These are phyloP conservation scores for Eupithecia inturbata DNA, from an alignment of 2,888 invertebrate species.

Conservation along the genomic window DNA sequence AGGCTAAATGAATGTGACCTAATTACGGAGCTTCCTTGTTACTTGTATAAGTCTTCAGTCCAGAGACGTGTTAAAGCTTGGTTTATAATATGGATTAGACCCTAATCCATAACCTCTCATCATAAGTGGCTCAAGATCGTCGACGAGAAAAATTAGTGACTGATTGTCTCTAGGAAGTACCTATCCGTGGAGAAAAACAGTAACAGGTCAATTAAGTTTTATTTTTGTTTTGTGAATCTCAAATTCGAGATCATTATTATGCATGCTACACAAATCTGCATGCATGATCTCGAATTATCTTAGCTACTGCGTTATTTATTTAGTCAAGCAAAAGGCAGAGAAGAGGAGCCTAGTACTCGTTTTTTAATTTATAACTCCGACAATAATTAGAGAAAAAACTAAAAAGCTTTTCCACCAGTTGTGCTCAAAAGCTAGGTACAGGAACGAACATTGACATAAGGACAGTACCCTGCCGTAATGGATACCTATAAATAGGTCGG, in stretches of 20 bases:
- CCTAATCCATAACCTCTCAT: not conserved
- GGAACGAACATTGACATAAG: conserved; percentile 22
- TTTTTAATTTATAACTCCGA: not conserved
- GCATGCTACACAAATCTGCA: not conserved
- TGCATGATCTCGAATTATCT: not conserved
- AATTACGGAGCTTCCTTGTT: conserved; percentile 58
- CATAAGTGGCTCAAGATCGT: not conserved
- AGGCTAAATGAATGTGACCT: conserved; percentile 56
- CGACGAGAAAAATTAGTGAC: not conserved
- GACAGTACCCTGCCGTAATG: conserved; percentile 50
- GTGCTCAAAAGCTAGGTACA: conserved; percentile 12
- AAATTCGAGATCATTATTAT: no score
- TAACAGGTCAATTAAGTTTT: no score
- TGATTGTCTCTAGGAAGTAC: no score
- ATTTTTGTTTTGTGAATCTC: no score
- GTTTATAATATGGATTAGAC: not conserved
- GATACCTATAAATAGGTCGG: conserved; percentile 69
- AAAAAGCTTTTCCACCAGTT: not conserved
- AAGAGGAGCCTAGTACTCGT: not conserved
- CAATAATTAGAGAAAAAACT: not conserved
- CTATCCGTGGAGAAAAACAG: no score
- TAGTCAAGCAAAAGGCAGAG: not conserved
- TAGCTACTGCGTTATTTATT: not conserved
- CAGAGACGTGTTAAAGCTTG: conserved; percentile 3
- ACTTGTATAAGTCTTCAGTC: conserved; percentile 26